Base-by-base conservation (phyloP, 2,113 vertebrate genomes). In the Cygnus buccinator region DNA sequence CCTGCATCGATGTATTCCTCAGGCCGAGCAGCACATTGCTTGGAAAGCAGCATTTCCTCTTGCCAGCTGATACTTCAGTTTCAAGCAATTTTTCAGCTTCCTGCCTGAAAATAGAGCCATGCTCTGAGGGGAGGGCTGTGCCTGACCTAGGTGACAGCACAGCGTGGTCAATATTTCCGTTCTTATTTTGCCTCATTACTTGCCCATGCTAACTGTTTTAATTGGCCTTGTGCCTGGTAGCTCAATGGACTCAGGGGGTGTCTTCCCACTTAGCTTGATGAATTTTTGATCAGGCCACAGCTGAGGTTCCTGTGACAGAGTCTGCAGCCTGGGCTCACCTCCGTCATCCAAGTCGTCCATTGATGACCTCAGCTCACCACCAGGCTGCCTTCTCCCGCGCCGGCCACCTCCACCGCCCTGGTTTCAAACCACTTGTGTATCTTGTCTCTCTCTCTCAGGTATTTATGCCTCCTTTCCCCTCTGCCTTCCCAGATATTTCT, bases 51-150 rank as follows among this genome's bases (percentile, higher is more conserved):
- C 21, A 13, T 77, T 80, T 65, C 35, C 58, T 80, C 48, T 73
- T 25, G 25, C 33, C 70, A 81, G 25, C n/a, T 77, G 33, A 62
- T 77, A 35, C 58, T 80, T 72, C 58, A 39, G 20, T 88, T 66
- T 52, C 44, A 46, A 37, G 61, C 4, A 5, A 1, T 28, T 87
- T 33, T 10, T n/a, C 41, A 8, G 20, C 29, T 62, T 76, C 39
- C 74, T 59, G 0, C 0, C 55, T 83, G 79, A 26, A 58, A 70
- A 72, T 2, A 54, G 44, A 8, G 26, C 65, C 0, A 0, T 41
- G 61, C 46, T 81, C 37, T 3, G 5, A 66, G 41, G 66, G 61
- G 41, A 50, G 44, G 33, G 21, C 22, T 93, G 58, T 31, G 23
- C 15, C 63, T 86, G 72, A 50, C 46, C 81, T 43, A 28, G 72